A percentile compares a stretch with the other conserved stretches of the same genome.
Conservation (phyloP, 2,113 vertebrate genomes). For the Nibea coibor region DNA sequence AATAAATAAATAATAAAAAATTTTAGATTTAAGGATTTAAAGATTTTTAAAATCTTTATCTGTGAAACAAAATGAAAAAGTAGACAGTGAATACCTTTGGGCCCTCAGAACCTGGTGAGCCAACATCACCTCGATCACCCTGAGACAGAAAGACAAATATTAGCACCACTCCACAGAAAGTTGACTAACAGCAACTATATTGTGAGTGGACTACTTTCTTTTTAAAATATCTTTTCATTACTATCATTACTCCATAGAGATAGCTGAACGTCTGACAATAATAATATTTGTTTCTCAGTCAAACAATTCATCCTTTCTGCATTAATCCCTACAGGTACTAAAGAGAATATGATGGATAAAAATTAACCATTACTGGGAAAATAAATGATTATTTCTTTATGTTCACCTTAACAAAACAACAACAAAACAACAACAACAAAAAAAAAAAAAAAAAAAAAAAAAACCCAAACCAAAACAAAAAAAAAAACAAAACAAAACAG, state of each 20-base stretch:
- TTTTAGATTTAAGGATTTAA: no score
- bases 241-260: not conserved
- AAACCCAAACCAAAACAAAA: not conserved
- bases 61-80: not conserved
- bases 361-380: not conserved
- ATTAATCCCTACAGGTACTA: conserved; percentile 7
- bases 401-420: not conserved
- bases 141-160: conserved; percentile 72
- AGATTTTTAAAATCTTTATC: not conserved
- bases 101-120: conserved; percentile 85
- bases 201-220: not conserved
- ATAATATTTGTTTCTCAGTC: conserved; percentile 10
- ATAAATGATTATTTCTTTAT: conserved; percentile 1
- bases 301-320: not conserved
- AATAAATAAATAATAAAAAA: not conserved
- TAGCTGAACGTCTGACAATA: not conserved
- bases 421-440: no score
- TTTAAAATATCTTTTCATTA: not conserved
- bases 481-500: not conserved
- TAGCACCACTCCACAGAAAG: not conserved
- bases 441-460: not conserved
- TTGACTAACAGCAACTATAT: not conserved
- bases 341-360: not conserved
- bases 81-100: conserved; percentile 80
- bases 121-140: conserved; percentile 87